A percentile compares a stretch with the other conserved stretches of the same genome.
phyloP scores from a whole-genome alignment of 2,888 invertebrate species.

The Apamea monoglypha region DNA sequence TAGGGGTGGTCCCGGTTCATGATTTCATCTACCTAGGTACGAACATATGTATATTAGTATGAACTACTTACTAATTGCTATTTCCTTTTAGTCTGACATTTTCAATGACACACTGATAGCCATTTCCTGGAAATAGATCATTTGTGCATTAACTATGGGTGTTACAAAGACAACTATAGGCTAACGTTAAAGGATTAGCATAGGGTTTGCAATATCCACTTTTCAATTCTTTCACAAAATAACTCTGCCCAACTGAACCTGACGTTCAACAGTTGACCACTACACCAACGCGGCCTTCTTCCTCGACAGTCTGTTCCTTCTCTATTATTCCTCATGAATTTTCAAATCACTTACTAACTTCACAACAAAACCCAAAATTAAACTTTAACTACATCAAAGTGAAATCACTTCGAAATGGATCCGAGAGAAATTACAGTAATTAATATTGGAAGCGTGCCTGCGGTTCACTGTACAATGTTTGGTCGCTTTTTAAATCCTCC shows the following conservation, averaged over 20 bases:
- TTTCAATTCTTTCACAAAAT: neutral
- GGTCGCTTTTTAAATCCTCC: conserved; percentile 19
- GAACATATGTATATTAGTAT: too few relatives aligned
- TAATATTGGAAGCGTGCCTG: conserved; percentile 24
- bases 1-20: too few relatives aligned
- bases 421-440: conserved; percentile 30
- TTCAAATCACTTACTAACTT: neutral
- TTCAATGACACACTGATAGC: neutral
- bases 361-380: neutral
- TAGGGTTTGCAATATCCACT: neutral
- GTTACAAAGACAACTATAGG: too few relatives aligned
- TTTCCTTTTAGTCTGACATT: neutral
- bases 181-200: neutral
- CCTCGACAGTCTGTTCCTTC: too few relatives aligned
- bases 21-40: too few relatives aligned
- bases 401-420: conserved; percentile 13
- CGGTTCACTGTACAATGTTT: conserved; percentile 15
- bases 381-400: neutral
- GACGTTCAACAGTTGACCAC: neutral
- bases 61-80: too few relatives aligned
- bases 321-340: neutral
- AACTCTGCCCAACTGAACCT: neutral
- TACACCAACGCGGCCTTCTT: neutral
- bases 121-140: neutral
- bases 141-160: neutral